These are phyloP conservation scores for Papilio polytes DNA, from an alignment of 1,140 invertebrate species.

Conservation along the genomic window DNA sequence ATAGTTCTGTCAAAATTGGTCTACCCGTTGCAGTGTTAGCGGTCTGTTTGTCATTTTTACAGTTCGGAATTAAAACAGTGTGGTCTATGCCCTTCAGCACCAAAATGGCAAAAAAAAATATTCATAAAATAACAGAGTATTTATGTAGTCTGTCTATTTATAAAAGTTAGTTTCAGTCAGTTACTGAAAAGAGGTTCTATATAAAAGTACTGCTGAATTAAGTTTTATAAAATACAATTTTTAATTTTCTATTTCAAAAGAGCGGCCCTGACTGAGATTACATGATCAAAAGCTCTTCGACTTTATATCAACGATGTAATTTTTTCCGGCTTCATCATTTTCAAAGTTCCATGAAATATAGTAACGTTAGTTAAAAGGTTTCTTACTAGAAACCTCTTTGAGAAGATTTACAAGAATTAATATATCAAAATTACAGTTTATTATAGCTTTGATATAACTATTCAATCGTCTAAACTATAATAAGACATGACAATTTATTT, in stretches of 20 bases:
- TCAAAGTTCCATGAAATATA: constrained; percentile 4
- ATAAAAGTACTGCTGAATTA: neutral
- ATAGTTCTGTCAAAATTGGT: too few species aligned
- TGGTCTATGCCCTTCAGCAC: too few species aligned
- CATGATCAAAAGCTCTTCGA: constrained; percentile 22
- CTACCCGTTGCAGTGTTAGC: too few species aligned
- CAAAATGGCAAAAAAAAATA: too few species aligned
- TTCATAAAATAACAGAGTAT: too few species aligned
- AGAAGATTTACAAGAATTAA: neutral
- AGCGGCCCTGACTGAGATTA: neutral
- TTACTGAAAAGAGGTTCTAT: neutral
- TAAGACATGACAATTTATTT: too few species aligned
- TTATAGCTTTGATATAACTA: too few species aligned
- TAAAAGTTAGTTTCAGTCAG: neutral
- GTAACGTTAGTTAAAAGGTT: neutral
- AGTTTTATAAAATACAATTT: neutral
- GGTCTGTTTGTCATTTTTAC: too few species aligned
- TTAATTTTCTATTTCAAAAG: neutral
- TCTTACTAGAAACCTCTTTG: neutral
- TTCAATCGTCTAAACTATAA: too few species aligned
- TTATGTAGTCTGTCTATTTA: too few species aligned
- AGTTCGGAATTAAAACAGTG: too few species aligned
- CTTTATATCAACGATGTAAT: neutral
- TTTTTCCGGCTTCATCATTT: constrained; percentile 16
- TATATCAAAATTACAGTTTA: neutral